Percentiles rank a stretch among this genome's conserved stretches.
These are phyloP conservation scores for Neogale vison DNA, from an alignment of 2,113 vertebrate species.

Conservation along the genomic window DNA sequence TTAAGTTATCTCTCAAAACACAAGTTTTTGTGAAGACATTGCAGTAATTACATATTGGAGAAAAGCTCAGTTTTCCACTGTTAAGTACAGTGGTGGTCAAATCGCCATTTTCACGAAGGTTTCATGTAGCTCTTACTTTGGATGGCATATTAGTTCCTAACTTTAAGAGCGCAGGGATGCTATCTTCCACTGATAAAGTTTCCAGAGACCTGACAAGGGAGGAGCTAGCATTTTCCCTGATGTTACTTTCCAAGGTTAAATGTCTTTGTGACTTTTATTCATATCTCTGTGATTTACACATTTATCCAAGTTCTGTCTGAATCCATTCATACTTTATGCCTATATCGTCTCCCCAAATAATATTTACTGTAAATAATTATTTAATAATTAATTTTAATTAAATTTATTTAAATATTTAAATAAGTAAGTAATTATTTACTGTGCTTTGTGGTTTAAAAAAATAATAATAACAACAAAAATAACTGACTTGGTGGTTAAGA, in stretches of 20 bases:
- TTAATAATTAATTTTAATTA: too few species aligned
- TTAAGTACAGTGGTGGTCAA: background rate
- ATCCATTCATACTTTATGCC: background rate
- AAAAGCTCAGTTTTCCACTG: background rate
- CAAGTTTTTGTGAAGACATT: background rate
- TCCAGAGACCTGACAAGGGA: background rate
- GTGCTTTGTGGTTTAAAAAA: background rate
- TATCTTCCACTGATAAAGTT: background rate
- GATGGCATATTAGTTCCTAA: background rate
- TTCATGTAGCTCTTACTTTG: background rate
- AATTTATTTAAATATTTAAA: too few species aligned
- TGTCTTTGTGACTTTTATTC: background rate
- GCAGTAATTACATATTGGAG: background rate
- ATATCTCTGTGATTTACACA: background rate
- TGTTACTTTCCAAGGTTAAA: background rate
- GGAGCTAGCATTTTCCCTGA: background rate
- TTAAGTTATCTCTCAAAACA: background rate
- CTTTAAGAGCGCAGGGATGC: too few species aligned
- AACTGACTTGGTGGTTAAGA: background rate
- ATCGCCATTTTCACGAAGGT: background rate
- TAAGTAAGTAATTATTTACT: background rate
- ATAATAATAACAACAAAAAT: background rate
- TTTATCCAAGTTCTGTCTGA: slow-evolving; percentile 6
- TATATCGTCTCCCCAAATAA: background rate
- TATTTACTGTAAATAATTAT: too few species aligned